Percentiles rank a stretch among this genome's conserved stretches.
Evolutionary conservation across 2,113 vertebrate genomes (phyloP).

Genomic region (Cheirogaleus medius): DNA sequence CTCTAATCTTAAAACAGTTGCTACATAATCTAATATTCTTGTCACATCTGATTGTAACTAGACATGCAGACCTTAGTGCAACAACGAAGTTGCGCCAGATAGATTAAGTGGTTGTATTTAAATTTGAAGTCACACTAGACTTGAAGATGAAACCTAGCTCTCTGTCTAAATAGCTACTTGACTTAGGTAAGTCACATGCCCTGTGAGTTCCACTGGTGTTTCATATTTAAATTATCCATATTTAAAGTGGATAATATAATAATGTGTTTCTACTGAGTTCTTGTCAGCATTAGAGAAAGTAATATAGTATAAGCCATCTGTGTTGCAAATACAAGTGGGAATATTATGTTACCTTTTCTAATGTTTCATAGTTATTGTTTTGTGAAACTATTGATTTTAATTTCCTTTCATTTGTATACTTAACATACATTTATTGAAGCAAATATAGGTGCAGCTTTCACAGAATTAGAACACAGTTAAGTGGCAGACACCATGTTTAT

Average conservation of each 20-base stretch:
- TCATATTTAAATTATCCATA: background rate
- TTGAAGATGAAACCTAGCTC: background rate
- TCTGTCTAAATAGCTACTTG: background rate
- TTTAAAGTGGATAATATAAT: background rate
- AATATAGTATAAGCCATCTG: background rate
- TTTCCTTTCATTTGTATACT: background rate
- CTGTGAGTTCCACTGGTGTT: background rate
- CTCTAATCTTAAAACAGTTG: background rate
- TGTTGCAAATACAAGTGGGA: background rate
- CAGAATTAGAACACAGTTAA: background rate
- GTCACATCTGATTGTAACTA: background rate
- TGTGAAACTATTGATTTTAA: background rate
- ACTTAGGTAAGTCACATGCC: background rate
- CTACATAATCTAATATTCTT: background rate
- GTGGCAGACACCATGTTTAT: background rate
- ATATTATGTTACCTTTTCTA: background rate
- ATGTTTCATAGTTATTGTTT: background rate
- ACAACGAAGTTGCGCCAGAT: background rate
- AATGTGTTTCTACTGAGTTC: background rate
- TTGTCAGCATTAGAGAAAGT: background rate
- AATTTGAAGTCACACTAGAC: background rate
- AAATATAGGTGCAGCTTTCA: background rate
- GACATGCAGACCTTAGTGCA: rapidly evolving
- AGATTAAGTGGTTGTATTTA: background rate
- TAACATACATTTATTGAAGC: background rate